These are phyloP conservation scores for Spialia ferax DNA, from an alignment of 2,888 invertebrate genomes.

Conservation along the genomic window DNA sequence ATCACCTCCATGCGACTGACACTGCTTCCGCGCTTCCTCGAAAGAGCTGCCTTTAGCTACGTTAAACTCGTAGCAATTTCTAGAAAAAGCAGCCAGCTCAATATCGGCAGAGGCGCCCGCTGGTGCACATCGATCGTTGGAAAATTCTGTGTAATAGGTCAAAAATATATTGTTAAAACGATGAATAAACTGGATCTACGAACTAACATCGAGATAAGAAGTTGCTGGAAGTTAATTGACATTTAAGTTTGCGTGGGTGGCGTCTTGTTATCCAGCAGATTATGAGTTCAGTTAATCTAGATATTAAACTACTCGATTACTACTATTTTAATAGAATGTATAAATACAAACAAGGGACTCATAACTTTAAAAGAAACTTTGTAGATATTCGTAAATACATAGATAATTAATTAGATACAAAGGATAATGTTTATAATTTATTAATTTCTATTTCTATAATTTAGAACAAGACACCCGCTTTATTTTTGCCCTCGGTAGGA, in stretches of 20 bases:
- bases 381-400: no score
- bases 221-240: background rate
- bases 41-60: conserved; percentile 94
- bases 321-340: no score
- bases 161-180: background rate
- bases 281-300: background rate
- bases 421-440: no score
- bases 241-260: conserved; percentile 3
- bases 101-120: conserved; percentile 92
- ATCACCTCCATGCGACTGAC: conserved; percentile 91
- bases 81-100: conserved; percentile 93
- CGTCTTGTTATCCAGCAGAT: background rate
- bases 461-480: no score
- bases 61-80: conserved; percentile 96
- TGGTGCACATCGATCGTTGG: conserved; percentile 93
- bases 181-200: background rate
- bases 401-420: no score
- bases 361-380: no score
- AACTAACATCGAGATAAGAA: background rate
- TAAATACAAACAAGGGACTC: no score
- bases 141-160: conserved; percentile 88
- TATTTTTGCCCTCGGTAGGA: no score
- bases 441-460: no score
- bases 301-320: no score
- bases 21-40: conserved; percentile 92